These are phyloP conservation scores for Tamias sibiricus DNA, from an alignment of 2,113 vertebrate species.

Conservation along the genomic window DNA sequence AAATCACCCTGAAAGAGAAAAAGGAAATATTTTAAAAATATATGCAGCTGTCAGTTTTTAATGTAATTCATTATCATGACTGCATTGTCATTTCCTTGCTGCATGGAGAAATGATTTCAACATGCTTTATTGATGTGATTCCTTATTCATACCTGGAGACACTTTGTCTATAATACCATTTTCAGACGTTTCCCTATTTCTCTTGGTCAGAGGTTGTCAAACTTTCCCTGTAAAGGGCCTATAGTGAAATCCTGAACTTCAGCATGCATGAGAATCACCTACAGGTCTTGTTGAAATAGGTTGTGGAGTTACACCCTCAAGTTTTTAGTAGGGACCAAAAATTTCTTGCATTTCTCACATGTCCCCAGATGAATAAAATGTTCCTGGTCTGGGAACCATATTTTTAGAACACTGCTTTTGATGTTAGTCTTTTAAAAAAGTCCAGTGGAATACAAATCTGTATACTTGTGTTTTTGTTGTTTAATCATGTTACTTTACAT, in stretches of 20 bases:
- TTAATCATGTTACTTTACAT: neutral
- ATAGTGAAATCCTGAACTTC: neutral
- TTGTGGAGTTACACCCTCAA: neutral
- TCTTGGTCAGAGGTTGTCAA: constrained; percentile 1
- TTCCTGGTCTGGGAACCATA: neutral
- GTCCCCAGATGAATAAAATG: neutral
- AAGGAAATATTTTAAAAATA: constrained; percentile 68
- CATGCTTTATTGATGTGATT: neutral
- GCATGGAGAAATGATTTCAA: neutral
- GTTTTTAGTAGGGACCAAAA: neutral
- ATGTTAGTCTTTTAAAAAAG: neutral
- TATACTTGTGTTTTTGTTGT: neutral
- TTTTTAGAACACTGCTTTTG: neutral
- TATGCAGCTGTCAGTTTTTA: constrained; percentile 68
- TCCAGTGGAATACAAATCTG: neutral
- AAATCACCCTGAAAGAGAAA: constrained; percentile 65
- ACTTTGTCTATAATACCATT: neutral
- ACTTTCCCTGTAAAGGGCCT: neutral
- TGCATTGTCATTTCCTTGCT: constrained; percentile 12
- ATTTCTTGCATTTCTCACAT: neutral
- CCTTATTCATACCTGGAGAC: neutral
- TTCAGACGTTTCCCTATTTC: neutral
- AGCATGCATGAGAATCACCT: neutral
- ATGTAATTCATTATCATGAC: constrained; percentile 34
- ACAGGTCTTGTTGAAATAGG: neutral